phyloP scores from a whole-genome alignment of 2,888 invertebrate species.

The Epinotia brunnichana region DNA sequence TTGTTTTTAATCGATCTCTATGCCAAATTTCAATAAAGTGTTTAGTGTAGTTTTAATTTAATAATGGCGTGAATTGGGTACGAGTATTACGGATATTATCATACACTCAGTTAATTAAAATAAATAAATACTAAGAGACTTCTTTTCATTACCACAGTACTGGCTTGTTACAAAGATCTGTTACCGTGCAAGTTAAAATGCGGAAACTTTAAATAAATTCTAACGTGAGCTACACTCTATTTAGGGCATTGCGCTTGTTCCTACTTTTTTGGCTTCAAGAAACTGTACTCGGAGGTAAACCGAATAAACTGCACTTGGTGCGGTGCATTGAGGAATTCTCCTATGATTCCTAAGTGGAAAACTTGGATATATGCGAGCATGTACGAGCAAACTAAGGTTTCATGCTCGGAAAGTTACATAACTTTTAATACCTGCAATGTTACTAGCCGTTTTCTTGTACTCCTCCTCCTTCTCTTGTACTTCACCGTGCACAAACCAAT shows the following conservation, averaged over 20 bases:
- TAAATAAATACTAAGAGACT: background rate
- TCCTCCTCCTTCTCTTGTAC: too few species aligned
- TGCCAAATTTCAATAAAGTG: too few species aligned
- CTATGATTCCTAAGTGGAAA: conserved; percentile 2
- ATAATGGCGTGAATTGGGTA: too few species aligned
- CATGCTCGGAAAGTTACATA: background rate
- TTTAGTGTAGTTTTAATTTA: too few species aligned
- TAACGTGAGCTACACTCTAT: conserved; percentile 14
- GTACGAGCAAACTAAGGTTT: background rate
- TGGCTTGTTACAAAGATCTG: conserved; percentile 3
- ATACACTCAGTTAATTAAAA: background rate
- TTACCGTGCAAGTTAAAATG: conserved; percentile 4
- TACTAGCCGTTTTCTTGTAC: background rate
- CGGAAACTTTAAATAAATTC: conserved; percentile 19
- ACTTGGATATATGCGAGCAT: background rate
- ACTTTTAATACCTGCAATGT: background rate
- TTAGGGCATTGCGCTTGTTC: conserved; percentile 10
- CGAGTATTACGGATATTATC: too few species aligned
- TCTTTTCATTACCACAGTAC: too few species aligned
- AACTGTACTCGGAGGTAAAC: conserved; percentile 20
- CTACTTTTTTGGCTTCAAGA: conserved; percentile 5
- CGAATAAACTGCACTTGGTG: conserved; percentile 17
- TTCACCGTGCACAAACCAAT: background rate
- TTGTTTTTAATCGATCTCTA: too few species aligned
- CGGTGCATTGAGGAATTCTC: conserved; percentile 15